These are phyloP conservation scores for Plusia festucae DNA, from an alignment of 2,888 invertebrate species.

Conservation along the genomic window DNA sequence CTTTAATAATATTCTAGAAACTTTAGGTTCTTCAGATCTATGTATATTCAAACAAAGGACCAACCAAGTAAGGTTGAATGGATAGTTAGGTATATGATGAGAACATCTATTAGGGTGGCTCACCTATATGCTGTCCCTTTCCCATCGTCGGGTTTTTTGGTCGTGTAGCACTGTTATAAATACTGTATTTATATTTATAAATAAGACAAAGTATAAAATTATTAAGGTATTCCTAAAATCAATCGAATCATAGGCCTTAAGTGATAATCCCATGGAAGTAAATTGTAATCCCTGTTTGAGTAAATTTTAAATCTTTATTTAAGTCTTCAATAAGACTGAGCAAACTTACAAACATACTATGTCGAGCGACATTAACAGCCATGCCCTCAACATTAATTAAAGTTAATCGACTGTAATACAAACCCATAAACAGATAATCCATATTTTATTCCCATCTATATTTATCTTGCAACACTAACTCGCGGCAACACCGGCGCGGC, in stretches of 20 bases:
- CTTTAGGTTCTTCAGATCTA: too few relatives aligned
- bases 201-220: too few relatives aligned
- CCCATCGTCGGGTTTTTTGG: not conserved
- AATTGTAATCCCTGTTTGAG: too few relatives aligned
- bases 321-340: not conserved
- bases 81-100: not conserved
- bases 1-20: too few relatives aligned
- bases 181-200: too few relatives aligned
- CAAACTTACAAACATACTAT: not conserved
- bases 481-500: slow-evolving; percentile 29
- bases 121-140: not conserved
- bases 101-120: not conserved
- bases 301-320: not conserved
- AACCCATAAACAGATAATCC: slow-evolving; percentile 28
- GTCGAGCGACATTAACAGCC: not conserved
- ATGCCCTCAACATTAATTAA: not conserved
- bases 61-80: not conserved
- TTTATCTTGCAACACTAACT: slow-evolving; percentile 37
- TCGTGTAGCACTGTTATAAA: not conserved
- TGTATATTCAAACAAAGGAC: too few relatives aligned
- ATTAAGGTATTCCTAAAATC: too few relatives aligned
- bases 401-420: slow-evolving; percentile 21
- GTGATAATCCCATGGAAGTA: too few relatives aligned
- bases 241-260: too few relatives aligned
- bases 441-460: slow-evolving; percentile 40